A percentile compares a stretch with the other conserved stretches of the same genome.
Conservation (phyloP, 2,888 invertebrate species). For the Siphonodentalium dalli region DNA sequence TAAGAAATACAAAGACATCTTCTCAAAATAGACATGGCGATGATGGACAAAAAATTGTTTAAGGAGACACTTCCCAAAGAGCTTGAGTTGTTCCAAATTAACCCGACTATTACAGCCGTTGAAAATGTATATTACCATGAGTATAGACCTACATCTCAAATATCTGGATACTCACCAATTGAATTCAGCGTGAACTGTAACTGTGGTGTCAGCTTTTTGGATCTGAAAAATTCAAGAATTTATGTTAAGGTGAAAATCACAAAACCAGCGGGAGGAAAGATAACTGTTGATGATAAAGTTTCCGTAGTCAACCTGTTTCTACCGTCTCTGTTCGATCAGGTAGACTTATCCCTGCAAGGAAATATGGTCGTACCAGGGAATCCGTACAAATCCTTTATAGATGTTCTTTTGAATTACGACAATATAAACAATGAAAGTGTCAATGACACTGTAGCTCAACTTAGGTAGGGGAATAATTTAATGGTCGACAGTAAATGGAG, state of each 20-base stretch:
- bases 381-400: too few relatives aligned
- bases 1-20: too few relatives aligned
- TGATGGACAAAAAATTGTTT: too few relatives aligned
- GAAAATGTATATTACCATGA: slow-evolving; percentile 24
- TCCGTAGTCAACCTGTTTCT: slow-evolving; percentile 30
- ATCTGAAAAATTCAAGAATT: slow-evolving; percentile 24
- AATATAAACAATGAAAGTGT: slow-evolving; percentile 12
- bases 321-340: slow-evolving; percentile 29
- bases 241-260: slow-evolving; percentile 22
- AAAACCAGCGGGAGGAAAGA: slow-evolving; percentile 20
- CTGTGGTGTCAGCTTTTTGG: slow-evolving; percentile 30
- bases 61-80: too few relatives aligned
- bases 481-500: too few relatives aligned
- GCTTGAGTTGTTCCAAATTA: too few relatives aligned
- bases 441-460: too few relatives aligned
- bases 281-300: slow-evolving; percentile 15
- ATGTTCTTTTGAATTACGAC: too few relatives aligned
- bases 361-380: slow-evolving; percentile 23
- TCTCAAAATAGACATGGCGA: too few relatives aligned
- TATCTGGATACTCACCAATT: slow-evolving; percentile 15
- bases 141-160: slow-evolving; percentile 23
- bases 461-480: too few relatives aligned
- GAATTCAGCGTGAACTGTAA: slow-evolving; percentile 29
- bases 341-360: slow-evolving; percentile 30
- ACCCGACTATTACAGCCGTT: too few relatives aligned